A percentile compares a stretch with the other conserved stretches of the same genome.
Evolutionary conservation across 2,797 vertebrate genomes (phyloP).

Genomic region (Schizothorax lantsangensis): DNA sequence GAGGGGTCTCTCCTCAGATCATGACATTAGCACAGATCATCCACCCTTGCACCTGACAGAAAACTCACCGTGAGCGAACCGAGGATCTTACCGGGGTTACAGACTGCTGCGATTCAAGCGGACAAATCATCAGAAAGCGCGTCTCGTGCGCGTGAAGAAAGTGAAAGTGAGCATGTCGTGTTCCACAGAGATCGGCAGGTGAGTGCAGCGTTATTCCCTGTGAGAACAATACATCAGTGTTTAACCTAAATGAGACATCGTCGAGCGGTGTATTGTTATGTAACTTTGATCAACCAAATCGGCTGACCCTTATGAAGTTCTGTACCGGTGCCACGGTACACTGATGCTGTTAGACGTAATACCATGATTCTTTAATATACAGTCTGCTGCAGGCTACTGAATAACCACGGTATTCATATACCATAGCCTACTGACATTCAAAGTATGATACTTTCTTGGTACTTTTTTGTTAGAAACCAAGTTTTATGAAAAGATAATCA

Average conservation of each 20-base stretch:
- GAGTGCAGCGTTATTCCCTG: constrained; percentile 4
- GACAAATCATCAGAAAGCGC: neutral
- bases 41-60: constrained; percentile 47
- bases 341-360: neutral
- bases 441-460: neutral
- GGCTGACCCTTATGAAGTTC: neutral
- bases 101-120: neutral
- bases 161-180: constrained; percentile 19
- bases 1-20: constrained; percentile 21
- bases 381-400: neutral
- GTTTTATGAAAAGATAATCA: neutral
- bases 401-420: neutral
- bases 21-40: constrained; percentile 42
- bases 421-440: neutral
- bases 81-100: constrained; percentile 12
- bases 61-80: constrained; percentile 19
- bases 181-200: constrained; percentile 2
- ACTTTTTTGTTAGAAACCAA: no score
- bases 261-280: neutral
- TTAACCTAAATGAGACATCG: neutral
- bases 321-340: neutral
- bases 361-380: neutral
- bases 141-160: neutral
- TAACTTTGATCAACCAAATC: neutral
- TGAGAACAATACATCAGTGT: neutral